Evolutionary conservation across 2,113 vertebrate genomes (phyloP), one percentile per base, ranked within the genome.

Genomic region (Sapajus apella): DNA sequence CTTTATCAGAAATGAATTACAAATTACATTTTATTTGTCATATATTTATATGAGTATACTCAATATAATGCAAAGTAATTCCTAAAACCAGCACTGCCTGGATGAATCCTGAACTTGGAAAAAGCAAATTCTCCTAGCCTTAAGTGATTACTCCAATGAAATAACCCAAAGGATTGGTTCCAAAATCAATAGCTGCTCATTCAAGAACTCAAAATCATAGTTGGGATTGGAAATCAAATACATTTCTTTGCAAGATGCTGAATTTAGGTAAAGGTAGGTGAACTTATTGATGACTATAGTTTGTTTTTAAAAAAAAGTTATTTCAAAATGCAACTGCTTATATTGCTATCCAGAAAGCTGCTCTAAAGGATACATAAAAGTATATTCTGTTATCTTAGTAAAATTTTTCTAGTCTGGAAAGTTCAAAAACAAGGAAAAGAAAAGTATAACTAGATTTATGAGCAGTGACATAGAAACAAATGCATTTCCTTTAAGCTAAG

Each of bases 91-190:
- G 12, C 11, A 68, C 17, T 21, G 14, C 37, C 86, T 82, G 58
- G 61, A 55, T 84, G 35, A 80, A 81, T 84, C 21, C 58, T 86
- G 17, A 8, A 82, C 43, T 87, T 90, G 70, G 56, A 32, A 21
- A 72, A 91, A 97, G 81, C 27, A 95, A 82, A 80, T 37, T 81
- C 3, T 52, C 66, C 21, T 90, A 17, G 70, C 11, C 20, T 37
- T 76, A 81, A 37, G 20, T 93, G 43, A n/a, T 83, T 96, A 90
- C 82, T 84, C 30, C 76, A 95, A 45, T n/a, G 87, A 86, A 93
- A 50, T 37, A 4, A 7, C 52, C 61, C 17, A n/a, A 87, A 79
- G 20, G 47, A 37, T 87, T 92, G 73, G 90, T 73, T 91, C 75
- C 30, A 72, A 10, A 89, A 95, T 84, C 95, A 94, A 56, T 76